phyloP scores from a whole-genome alignment of 2,797 vertebrate species.

The Neopelma chrysocephalum region DNA sequence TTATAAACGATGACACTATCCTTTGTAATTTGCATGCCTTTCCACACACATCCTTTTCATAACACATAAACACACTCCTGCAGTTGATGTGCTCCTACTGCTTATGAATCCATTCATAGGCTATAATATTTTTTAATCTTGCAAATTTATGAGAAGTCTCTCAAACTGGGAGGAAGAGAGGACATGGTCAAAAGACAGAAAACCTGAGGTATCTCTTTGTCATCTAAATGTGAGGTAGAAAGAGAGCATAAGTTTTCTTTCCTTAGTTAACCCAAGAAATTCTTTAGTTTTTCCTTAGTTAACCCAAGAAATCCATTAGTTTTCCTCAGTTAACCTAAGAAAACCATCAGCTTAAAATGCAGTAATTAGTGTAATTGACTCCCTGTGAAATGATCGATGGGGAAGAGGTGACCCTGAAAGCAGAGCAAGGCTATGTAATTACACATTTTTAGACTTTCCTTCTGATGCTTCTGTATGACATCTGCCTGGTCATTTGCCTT shows the following conservation, averaged over 20 bases:
- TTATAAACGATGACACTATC: conserved; percentile 5
- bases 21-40: not conserved
- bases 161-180: not conserved
- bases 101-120: not conserved
- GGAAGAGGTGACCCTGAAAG: not conserved
- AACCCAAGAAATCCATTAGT: not conserved
- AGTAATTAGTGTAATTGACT: not conserved
- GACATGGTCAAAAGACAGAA: not conserved
- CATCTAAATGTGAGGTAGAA: not conserved
- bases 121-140: not conserved
- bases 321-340: not conserved
- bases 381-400: not conserved
- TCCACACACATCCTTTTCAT: conserved; percentile 21
- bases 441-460: not conserved
- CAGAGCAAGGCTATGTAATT: not conserved
- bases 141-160: not conserved
- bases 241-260: not conserved
- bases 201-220: not conserved
- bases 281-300: not conserved
- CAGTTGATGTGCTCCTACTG: not conserved
- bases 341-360: not conserved
- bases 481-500: not conserved
- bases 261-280: not conserved
- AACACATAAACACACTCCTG: not conserved
- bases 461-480: not conserved